phyloP scores from a whole-genome alignment of 1,140 invertebrate genomes.

The Venustaconcha ellipsiformis region DNA sequence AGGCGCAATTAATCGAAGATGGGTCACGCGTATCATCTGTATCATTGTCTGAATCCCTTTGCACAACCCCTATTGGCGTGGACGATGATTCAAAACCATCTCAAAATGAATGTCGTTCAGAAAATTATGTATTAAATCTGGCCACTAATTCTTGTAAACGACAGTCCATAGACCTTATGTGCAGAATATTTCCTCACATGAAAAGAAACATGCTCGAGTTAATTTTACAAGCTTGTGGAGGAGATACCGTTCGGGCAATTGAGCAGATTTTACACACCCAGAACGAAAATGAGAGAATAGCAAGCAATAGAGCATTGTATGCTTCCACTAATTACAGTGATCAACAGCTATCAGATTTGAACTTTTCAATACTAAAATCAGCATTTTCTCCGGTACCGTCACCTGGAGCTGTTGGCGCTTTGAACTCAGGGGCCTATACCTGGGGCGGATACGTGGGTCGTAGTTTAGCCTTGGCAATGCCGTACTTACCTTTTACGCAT shows the following conservation, averaged over 20 bases:
- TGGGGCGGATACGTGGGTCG: constrained; percentile 18
- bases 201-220: constrained; percentile 86
- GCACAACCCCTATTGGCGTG: constrained; percentile 2
- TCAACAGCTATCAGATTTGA: too few relatives aligned
- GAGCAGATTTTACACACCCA: constrained; percentile 74
- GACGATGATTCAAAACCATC: constrained; percentile 1
- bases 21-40: too few relatives aligned
- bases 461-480: constrained; percentile 25
- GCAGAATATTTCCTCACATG: constrained; percentile 86
- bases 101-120: constrained; percentile 20
- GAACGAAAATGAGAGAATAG: constrained; percentile 26
- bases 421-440: constrained; percentile 23
- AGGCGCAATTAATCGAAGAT: constrained; percentile 6
- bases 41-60: too few relatives aligned
- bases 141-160: constrained; percentile 5
- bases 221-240: constrained; percentile 79
- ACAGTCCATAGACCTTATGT: constrained; percentile 79
- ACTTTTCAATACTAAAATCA: constrained; percentile 24
- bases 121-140: constrained; percentile 30
- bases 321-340: too few relatives aligned
- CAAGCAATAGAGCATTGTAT: not conserved
- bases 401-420: constrained; percentile 17
- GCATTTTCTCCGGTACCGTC: constrained; percentile 28
- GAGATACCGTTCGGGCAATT: constrained; percentile 91
- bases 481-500: constrained; percentile 22